Conservation (phyloP, 2,797 vertebrate genomes). For the Falco berigora region DNA sequence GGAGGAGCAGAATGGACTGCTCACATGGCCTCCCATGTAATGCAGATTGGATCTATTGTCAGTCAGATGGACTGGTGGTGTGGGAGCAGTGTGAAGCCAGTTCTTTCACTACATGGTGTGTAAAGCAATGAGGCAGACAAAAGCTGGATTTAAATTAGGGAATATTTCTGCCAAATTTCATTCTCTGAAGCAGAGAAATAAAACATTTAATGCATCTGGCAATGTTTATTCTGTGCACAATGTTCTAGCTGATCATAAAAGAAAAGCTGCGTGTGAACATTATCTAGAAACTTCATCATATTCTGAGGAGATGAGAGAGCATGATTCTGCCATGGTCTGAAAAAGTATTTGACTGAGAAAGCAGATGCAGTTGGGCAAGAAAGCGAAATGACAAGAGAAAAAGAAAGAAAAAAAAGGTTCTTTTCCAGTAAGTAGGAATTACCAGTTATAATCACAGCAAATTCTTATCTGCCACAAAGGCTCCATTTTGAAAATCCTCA, state of each 20-base stretch:
- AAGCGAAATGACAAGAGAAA: not conserved
- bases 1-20: conserved; percentile 17
- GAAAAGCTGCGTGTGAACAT: conserved; percentile 30
- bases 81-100: conserved; percentile 60
- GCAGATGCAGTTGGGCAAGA: not conserved
- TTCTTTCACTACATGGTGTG: conserved; percentile 55
- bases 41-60: conserved; percentile 58
- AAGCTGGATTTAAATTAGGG: conserved; percentile 55
- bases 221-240: conserved; percentile 44
- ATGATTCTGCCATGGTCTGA: not conserved
- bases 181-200: conserved; percentile 55
- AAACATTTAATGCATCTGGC: conserved; percentile 53
- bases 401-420: not conserved
- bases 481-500: not conserved
- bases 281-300: conserved; percentile 36
- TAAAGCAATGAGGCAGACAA: conserved; percentile 64
- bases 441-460: not conserved
- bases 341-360: conserved; percentile 3
- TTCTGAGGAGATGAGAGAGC: not conserved
- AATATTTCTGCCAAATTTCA: conserved; percentile 61
- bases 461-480: not conserved
- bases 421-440: not conserved
- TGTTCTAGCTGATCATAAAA: conserved; percentile 47
- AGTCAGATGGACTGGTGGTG: conserved; percentile 61
- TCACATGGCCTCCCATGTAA: conserved; percentile 39